Evolutionary conservation across 2,113 vertebrate species (phyloP).

Genomic region (Numenius arquata): DNA sequence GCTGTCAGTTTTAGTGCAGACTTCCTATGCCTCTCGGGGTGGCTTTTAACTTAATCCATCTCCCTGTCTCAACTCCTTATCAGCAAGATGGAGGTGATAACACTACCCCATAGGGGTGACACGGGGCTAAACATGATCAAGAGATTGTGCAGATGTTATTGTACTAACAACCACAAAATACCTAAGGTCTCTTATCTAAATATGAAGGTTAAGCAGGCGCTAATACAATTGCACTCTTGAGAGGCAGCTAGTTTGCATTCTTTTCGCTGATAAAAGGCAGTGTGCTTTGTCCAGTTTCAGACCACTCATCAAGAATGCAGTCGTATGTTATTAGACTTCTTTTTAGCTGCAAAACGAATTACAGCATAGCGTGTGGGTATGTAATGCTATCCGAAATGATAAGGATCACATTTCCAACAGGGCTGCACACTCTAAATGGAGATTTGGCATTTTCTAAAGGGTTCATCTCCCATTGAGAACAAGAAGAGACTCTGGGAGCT

Average conservation of each 20-base stretch:
- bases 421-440: neutral
- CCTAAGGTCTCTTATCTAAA: neutral
- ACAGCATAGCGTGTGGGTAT: neutral
- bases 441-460: constrained; percentile 30
- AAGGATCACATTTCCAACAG: neutral
- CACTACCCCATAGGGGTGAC: neutral
- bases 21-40: neutral
- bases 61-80: neutral
- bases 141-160: neutral
- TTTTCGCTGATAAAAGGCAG: neutral
- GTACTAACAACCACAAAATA: neutral
- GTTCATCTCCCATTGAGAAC: neutral
- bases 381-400: neutral
- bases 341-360: neutral
- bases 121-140: neutral
- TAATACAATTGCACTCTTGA: neutral
- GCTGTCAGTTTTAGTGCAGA: neutral
- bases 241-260: neutral
- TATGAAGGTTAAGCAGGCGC: neutral
- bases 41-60: neutral
- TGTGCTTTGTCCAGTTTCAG: neutral
- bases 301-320: neutral
- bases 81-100: neutral
- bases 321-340: neutral
- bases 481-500: neutral